These are phyloP conservation scores for Rotaria macrura DNA, from an alignment of 2,888 invertebrate species.

Conservation along the genomic window DNA sequence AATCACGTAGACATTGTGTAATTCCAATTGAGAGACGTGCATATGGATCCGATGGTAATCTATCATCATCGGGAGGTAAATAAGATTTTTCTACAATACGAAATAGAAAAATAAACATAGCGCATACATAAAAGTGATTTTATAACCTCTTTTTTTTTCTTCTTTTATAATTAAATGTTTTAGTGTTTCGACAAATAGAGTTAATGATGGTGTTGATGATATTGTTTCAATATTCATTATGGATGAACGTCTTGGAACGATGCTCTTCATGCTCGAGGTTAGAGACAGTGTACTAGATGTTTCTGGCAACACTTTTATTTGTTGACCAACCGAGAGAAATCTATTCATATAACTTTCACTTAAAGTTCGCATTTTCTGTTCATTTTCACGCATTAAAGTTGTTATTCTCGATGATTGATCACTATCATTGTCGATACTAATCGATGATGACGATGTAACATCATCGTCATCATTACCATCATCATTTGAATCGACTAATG, in stretches of 20 bases:
- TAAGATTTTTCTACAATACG: background rate
- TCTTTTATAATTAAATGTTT: background rate
- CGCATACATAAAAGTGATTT: too few relatives aligned
- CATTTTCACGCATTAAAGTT: background rate
- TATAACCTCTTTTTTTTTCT: slow-evolving; percentile 13
- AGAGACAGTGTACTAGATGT: background rate
- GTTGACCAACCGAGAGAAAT: background rate
- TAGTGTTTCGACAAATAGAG: background rate
- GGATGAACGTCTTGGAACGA: background rate
- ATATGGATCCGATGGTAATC: background rate
- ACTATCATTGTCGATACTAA: background rate
- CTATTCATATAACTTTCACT: slow-evolving; percentile 18
- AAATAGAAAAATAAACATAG: too few relatives aligned
- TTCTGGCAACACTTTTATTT: background rate
- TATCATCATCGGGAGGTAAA: background rate
- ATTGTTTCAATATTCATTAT: background rate
- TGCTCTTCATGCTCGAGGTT: background rate
- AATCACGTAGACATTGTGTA: slow-evolving; percentile 9
- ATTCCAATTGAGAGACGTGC: background rate
- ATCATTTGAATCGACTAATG: background rate
- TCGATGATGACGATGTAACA: background rate
- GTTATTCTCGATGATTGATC: background rate
- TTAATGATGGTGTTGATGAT: background rate
- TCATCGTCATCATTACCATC: background rate
- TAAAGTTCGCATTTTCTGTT: background rate